These are phyloP conservation scores for Sminthurinus aureus DNA, from an alignment of 2,888 invertebrate genomes.

Conservation along the genomic window DNA sequence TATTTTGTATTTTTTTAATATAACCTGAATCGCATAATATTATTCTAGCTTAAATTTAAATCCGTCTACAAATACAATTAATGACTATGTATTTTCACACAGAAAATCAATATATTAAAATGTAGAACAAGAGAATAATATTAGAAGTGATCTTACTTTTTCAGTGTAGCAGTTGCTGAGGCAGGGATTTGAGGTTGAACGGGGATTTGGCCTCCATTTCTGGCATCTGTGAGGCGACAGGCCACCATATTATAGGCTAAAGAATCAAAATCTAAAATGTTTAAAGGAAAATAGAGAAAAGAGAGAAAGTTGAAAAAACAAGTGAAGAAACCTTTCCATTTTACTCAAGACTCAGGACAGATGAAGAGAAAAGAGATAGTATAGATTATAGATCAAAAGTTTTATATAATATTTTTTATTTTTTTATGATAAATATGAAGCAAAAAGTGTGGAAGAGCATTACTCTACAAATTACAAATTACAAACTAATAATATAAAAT, in stretches of 20 bases:
- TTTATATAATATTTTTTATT: background rate
- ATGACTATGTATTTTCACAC: no score
- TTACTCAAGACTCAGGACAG: constrained; percentile 9
- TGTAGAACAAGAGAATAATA: background rate
- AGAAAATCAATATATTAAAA: background rate
- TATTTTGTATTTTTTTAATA: background rate
- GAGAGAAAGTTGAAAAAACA: constrained; percentile 10
- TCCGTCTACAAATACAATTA: no score
- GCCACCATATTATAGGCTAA: constrained; percentile 98
- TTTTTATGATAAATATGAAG: background rate
- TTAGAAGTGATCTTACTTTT: constrained; percentile 77
- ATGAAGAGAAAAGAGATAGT: constrained; percentile 28
- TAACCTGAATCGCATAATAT: background rate
- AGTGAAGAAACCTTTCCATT: constrained; percentile 1
- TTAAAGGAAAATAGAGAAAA: constrained; percentile 10
- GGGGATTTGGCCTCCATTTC: constrained; percentile 77
- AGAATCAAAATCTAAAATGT: constrained; percentile 65
- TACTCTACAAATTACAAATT: background rate
- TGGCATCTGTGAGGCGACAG: constrained; percentile 92
- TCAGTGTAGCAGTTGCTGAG: constrained; percentile 66
- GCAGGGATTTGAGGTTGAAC: constrained; percentile 92
- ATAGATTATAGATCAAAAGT: constrained; percentile 12
- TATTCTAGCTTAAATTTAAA: no score
- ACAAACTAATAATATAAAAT: background rate
- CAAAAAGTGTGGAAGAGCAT: background rate